A percentile compares a stretch with the other conserved stretches of the same genome.
Evolutionary conservation across 1,140 invertebrate species (phyloP).

Genomic region (Pantala flavescens): DNA sequence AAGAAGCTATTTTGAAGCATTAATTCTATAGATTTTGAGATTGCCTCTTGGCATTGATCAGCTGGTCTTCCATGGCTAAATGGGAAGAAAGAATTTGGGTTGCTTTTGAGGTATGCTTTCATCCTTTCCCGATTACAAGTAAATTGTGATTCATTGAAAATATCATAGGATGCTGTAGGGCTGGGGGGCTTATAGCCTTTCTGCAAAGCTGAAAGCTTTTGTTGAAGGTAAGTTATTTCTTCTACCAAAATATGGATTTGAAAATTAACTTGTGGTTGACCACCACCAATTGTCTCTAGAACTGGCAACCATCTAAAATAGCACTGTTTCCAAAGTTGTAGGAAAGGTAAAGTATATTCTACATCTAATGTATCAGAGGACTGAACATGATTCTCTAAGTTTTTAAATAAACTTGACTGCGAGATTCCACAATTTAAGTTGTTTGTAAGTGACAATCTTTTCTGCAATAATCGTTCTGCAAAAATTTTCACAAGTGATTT

Average conservation of each 20-base stretch:
- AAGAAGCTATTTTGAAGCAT: neutral
- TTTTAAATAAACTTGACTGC: too few relatives aligned
- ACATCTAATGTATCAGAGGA: slow-evolving; percentile 26
- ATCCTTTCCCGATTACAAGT: neutral
- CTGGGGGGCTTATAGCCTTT: neutral
- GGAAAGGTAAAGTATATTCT: slow-evolving; percentile 40
- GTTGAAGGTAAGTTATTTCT: neutral
- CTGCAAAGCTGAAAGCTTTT: neutral
- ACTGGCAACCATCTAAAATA: slow-evolving; percentile 80
- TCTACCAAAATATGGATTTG: slow-evolving; percentile 6
- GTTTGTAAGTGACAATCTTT: neutral
- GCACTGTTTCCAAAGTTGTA: slow-evolving; percentile 79
- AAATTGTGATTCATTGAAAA: slow-evolving; percentile 5
- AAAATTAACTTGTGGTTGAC: slow-evolving; percentile 54
- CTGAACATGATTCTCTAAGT: too few relatives aligned
- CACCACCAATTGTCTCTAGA: slow-evolving; percentile 68
- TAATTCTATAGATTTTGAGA: neutral
- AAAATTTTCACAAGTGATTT: slow-evolving; percentile 7
- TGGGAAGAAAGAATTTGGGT: slow-evolving; percentile 12
- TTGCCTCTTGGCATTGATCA: neutral
- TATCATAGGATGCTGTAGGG: neutral
- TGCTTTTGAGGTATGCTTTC: neutral
- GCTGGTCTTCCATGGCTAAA: neutral
- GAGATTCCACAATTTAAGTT: neutral
- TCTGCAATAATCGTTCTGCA: neutral